Evolutionary conservation across 2,113 vertebrate species (phyloP), one percentile per base, ranked within the genome.

Genomic region (Chinchilla lanigera): DNA sequence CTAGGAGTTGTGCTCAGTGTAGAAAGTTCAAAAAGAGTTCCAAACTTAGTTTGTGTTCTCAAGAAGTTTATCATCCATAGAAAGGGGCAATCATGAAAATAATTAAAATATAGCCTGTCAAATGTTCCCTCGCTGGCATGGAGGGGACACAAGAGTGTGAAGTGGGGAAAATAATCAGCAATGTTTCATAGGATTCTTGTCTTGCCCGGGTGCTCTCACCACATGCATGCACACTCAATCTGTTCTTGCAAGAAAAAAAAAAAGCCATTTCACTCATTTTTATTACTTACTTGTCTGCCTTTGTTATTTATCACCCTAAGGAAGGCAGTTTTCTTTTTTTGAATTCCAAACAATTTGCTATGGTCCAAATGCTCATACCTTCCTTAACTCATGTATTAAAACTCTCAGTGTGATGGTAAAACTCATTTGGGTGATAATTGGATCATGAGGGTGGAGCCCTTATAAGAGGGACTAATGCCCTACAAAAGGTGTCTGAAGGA

Each of bases 211-310:
- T 30, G 4, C 3, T 24, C 30, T 26, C 30, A 0, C 0, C 2
- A 56, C 0, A 12, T 3, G 4, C 17, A 1, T 1, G 24, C 12
- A 13, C 16, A 22, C 9, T 77, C 56, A 9, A 5, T 30, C 1
- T 3, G 0, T 54, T 38, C 33, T 38, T 20, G 65, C 0, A n/a
- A 13, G 8, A 13, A 14, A 0, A 5, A n/a, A 13, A 11, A 13
- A 14, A 0, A 5, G 7, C 8, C 38, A 0, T 4, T 5, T 1
- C 2, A 1, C 2, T 26, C 14, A 6, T 2, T 60, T 50, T 30
- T 26, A 41, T 35, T n/a, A 33, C 12, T 84, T 54, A 7, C 47
- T 22, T 38, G 10, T 54, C 56, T 33, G 4, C 50, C 28, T 67
- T 77, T 65, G 1, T 12, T 65, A 7, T 33, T n/a, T 82, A 58